Conservation (phyloP, 2,888 invertebrate genomes). For the Hecatera dysodea region DNA sequence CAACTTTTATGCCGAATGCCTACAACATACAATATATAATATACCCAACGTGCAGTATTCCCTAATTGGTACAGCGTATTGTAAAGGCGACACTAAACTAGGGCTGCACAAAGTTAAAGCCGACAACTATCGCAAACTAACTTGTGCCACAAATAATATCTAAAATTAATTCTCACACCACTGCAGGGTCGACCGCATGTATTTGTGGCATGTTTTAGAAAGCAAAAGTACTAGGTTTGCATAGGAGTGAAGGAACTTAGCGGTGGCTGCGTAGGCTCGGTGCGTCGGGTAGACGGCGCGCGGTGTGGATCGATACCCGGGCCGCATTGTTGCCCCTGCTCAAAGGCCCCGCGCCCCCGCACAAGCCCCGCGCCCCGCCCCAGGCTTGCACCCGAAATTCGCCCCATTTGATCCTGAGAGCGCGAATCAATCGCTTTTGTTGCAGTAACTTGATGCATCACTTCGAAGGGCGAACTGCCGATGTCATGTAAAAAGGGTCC, state of each 20-base stretch:
- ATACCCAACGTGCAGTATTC: conserved; percentile 16
- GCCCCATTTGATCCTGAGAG: conserved; percentile 88
- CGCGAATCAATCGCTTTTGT: conserved; percentile 89
- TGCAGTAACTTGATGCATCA: conserved; percentile 85
- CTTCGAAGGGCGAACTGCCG: conserved; percentile 67
- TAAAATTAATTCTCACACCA: conserved; percentile 63
- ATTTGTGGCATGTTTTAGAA: conserved; percentile 76
- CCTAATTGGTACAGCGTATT: conserved; percentile 39
- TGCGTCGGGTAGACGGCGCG: conserved; percentile 81
- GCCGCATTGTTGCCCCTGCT: conserved; percentile 88
- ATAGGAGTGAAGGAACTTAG: conserved; percentile 78
- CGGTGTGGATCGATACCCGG: conserved; percentile 88
- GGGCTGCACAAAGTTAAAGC: conserved; percentile 30
- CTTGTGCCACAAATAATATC: conserved; percentile 56
- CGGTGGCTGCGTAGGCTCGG: conserved; percentile 78
- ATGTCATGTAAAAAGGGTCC: conserved; percentile 49
- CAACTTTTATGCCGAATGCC: background rate
- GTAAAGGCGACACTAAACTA: conserved; percentile 46
- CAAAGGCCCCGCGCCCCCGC: conserved; percentile 69
- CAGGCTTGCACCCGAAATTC: conserved; percentile 85
- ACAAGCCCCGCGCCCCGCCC: conserved; percentile 75
- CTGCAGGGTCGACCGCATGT: conserved; percentile 63
- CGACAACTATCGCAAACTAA: conserved; percentile 48
- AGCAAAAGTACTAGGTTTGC: conserved; percentile 87
- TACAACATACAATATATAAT: conserved; percentile 17